Percentiles rank a stretch among this genome's conserved stretches.
phyloP scores from a whole-genome alignment of 2,888 invertebrate species.

The Drosophila mercatorum region DNA sequence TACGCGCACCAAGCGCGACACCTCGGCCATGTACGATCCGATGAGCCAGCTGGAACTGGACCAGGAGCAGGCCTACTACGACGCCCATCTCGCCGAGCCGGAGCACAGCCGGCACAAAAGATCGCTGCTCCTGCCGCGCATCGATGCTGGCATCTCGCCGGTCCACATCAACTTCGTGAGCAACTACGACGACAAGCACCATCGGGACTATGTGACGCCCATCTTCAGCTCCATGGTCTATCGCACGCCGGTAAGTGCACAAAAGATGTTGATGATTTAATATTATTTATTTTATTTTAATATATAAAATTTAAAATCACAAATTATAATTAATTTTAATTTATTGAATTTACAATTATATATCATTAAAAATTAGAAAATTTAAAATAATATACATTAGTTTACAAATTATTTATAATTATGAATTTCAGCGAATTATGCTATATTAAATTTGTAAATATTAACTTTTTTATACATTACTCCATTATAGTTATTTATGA shows the following conservation, averaged over 20 bases:
- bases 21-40: constrained; percentile 71
- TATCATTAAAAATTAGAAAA: too few relatives aligned
- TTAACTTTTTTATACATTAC: too few relatives aligned
- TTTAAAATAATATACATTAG: too few relatives aligned
- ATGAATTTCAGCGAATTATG: too few relatives aligned
- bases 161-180: constrained; percentile 90
- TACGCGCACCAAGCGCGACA: constrained; percentile 85
- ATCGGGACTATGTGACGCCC: constrained; percentile 93
- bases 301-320: too few relatives aligned
- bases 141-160: constrained; percentile 86
- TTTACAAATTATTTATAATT: too few relatives aligned
- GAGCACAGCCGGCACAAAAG: constrained; percentile 75
- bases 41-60: constrained; percentile 15
- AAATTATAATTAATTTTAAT: too few relatives aligned
- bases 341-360: too few relatives aligned
- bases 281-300: too few relatives aligned
- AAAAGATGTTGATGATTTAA: rapidly evolving
- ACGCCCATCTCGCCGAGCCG: constrained; percentile 41
- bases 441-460: too few relatives aligned
- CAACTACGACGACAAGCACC: constrained; percentile 89
- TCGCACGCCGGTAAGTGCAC: constrained; percentile 86
- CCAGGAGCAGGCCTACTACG: constrained; percentile 28
- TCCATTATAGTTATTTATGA: too few relatives aligned
- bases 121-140: constrained; percentile 76
- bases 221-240: constrained; percentile 97